Percentiles rank a stretch among this genome's conserved stretches.
phyloP scores from a whole-genome alignment of 2,888 invertebrate genomes.

The Pimpla rufipes region DNA sequence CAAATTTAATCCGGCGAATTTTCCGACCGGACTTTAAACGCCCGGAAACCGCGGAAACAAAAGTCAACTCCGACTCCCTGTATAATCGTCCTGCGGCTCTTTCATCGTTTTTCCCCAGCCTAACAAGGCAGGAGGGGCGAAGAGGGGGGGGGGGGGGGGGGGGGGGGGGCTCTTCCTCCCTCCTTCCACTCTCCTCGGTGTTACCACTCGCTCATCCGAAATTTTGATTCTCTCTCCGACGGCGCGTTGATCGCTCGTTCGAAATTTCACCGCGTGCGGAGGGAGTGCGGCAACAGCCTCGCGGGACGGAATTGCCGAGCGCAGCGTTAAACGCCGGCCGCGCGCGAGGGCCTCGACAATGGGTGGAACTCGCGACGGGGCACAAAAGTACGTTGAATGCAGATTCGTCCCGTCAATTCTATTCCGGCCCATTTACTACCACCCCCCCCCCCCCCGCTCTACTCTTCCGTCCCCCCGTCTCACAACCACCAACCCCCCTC shows the following conservation, averaged over 20 bases:
- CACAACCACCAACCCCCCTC: neutral
- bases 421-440: constrained; percentile 59
- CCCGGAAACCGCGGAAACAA: neutral
- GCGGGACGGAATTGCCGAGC: constrained; percentile 43
- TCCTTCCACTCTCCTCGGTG: too few species aligned
- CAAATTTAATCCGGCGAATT: neutral
- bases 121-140: too few species aligned
- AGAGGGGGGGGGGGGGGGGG: too few species aligned
- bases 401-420: constrained; percentile 58
- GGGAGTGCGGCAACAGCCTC: constrained; percentile 25
- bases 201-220: constrained; percentile 28
- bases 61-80: constrained; percentile 14
- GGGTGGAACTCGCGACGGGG: constrained; percentile 47
- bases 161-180: too few species aligned
- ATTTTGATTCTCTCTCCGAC: constrained; percentile 31
- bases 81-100: constrained; percentile 33
- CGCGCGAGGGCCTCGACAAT: too few species aligned
- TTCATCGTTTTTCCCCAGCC: constrained; percentile 17
- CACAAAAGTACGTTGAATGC: constrained; percentile 58
- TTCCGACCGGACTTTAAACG: neutral
- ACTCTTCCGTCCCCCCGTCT: neutral
- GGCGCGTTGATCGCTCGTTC: neutral
- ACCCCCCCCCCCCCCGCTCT: constrained; percentile 1
- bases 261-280: constrained; percentile 8
- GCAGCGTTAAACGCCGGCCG: constrained; percentile 43